Base-by-base conservation (phyloP, 2,888 invertebrate genomes). In the Lasioglossum villosulum region DNA sequence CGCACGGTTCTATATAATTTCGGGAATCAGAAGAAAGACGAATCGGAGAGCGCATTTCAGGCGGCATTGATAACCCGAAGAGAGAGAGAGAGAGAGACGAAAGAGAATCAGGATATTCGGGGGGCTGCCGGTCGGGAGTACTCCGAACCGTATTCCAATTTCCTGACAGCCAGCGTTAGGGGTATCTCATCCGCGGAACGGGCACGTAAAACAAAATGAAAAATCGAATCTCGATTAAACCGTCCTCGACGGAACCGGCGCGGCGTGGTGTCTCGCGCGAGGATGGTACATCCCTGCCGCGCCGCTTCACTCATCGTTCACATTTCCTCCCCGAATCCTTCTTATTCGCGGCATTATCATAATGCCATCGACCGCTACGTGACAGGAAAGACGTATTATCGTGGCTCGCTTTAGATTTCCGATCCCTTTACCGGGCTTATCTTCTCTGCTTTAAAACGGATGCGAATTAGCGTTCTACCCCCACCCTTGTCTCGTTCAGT, bases 381-480 rank as follows among this genome's bases (percentile, higher is more conserved):
- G 94, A 94, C 93, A 90, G 91, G 94, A 94, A 94, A 94, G 94
- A 93, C 91, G 93, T 93, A 94, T 94, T 93, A 93, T 93, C 92
- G 89, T 76, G 80, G 88, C 80, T 77, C 76, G 87, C 88, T 88
- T 88, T 82, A 88, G 89, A 89, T 91, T 91, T 89, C 90, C 91
- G 90, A 90, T 91, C 90, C 89, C 78, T 79, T 71, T 72, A 77
- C 82, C 85, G 72, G 84, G 87, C 90, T 92, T 91, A 92, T 92
- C 89, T 84, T 76, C 83, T 88, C 82, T 84, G 80, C 88, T 82
- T 89, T 86, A 87, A 90, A 87, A 89, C 87, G 84, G 88, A 89
- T 76, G 74, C 87, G 90, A 91, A 92, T 92, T 92, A 90, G 84
- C 88, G 80, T 81, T 6, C 34, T 0, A 30, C 78, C 42, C 30